Evolutionary conservation across 2,888 invertebrate genomes (phyloP).

Genomic region (Crioceris asparagi): DNA sequence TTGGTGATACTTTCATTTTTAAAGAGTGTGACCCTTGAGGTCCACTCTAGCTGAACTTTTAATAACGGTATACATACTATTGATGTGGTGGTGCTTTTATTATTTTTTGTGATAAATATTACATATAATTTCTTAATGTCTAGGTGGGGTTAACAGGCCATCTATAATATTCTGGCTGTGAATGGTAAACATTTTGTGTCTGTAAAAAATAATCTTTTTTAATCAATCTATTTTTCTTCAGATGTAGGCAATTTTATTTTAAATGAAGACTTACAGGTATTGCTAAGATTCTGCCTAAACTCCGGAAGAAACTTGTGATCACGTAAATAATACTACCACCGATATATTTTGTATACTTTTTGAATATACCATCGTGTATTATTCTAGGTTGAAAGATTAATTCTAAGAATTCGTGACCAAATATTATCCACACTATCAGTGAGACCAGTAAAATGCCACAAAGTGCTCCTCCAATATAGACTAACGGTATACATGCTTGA

Average conservation of each 20-base stretch:
- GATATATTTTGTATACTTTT: conserved; percentile 13
- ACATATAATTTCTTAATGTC: too few species aligned
- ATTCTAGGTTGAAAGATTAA: conserved; percentile 13
- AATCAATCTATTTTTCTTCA: too few species aligned
- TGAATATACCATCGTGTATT: conserved; percentile 10
- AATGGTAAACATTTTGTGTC: conserved; percentile 14
- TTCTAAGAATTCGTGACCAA: conserved; percentile 11
- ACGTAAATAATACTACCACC: conserved; percentile 18
- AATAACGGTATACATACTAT: too few species aligned
- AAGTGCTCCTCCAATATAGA: conserved; percentile 16
- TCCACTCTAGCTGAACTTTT: too few species aligned
- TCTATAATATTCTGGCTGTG: conserved; percentile 8
- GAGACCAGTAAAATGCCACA: conserved; percentile 18
- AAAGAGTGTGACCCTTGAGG: too few species aligned
- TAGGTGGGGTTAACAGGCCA: conserved; percentile 8
- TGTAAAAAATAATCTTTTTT: conserved; percentile 10
- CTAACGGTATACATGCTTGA: too few species aligned
- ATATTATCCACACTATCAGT: conserved; percentile 18
- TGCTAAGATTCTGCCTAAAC: conserved; percentile 16
- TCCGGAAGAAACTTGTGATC: conserved; percentile 16
- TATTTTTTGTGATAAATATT: too few species aligned
- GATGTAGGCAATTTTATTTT: too few species aligned
- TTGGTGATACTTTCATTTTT: too few species aligned
- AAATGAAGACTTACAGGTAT: conserved; percentile 17
- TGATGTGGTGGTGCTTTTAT: too few species aligned